Evolutionary conservation across 2,113 vertebrate genomes (phyloP), one percentile per base, ranked within the genome.

Genomic region (Catharus fuscescens): DNA sequence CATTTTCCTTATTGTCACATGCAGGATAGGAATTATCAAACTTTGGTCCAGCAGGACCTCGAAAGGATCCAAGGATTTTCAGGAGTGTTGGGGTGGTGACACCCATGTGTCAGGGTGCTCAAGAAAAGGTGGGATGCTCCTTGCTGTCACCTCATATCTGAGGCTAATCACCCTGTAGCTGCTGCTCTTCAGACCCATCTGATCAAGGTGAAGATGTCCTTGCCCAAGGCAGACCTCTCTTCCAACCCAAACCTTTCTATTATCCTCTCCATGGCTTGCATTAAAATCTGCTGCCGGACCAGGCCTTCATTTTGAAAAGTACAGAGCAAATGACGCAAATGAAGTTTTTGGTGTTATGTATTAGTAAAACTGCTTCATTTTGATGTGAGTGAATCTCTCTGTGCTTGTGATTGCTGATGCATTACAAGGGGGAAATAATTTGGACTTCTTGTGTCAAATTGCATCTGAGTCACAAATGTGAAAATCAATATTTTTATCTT

Each of bases 401-500:
- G 59, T 52, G n/a, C 48, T 76, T 40, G 21, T 4, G 8, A 6
- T 61, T 80, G 40, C 59, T 84, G 47, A 24, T 89, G 42, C 3
- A 17, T 40, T 62, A 24, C 52, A 52, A 91, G 18, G 69, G n/a
- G 28, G 36, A 94, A 85, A 85, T 65, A 69, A 38, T 80, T 92
- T 65, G 25, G 29, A 72, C 53, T 80, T 82, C 79, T 90, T 61
- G 29, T 48, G 50, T 93, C 1, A 3, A 81, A 76, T 52, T 64
- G 44, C 59, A 42, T 90, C 40, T 29, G 44, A 96, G 85, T 88
- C 45, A 82, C 32, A 66, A 80, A 94, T 69, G 50, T 31, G n/a
- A 76, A 92, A 94, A 96, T 93, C 62, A 38, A 15, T 96, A 59
- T 73, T 96, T 93, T 79, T 92, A 72, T 90, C 31, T 36, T 94